Conservation (phyloP, 1,140 invertebrate species). For the Halictus rubicundus region DNA sequence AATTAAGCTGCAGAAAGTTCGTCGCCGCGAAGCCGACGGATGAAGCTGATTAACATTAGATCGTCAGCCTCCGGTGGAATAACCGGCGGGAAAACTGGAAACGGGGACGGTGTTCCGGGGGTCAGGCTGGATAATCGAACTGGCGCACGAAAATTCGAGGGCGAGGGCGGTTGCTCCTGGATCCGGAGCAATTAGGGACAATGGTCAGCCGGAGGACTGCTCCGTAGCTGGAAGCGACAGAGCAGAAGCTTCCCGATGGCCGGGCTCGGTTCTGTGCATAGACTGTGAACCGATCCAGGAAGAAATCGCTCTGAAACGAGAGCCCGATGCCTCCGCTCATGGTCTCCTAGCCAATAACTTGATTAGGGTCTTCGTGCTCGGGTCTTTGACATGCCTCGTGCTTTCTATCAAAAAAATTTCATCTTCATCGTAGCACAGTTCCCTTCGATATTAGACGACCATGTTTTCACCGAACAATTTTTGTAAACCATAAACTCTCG, state of each 20-base stretch:
- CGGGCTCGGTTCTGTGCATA: background rate
- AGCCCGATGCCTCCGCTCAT: too few relatives aligned
- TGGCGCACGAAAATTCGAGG: constrained; percentile 9
- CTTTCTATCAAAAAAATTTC: too few relatives aligned
- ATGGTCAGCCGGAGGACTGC: constrained; percentile 4
- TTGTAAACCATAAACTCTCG: too few relatives aligned
- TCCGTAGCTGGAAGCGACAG: background rate
- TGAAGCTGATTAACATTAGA: background rate
- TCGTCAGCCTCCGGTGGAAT: background rate
- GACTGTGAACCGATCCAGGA: background rate
- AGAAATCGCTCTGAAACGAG: background rate
- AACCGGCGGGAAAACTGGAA: background rate
- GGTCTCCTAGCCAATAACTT: too few relatives aligned
- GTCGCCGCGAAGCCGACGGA: background rate
- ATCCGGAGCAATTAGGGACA: constrained; percentile 30
- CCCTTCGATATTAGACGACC: too few relatives aligned
- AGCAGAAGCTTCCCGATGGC: background rate
- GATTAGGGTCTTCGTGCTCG: too few relatives aligned
- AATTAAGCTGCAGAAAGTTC: background rate
- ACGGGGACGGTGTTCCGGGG: too few relatives aligned
- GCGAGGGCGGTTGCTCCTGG: background rate
- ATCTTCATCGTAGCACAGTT: too few relatives aligned
- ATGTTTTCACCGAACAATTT: too few relatives aligned
- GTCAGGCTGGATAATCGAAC: background rate
- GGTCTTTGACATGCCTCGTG: too few relatives aligned